Evolutionary conservation across 2,888 invertebrate species (phyloP).

Genomic region (Sphinx pinastri): DNA sequence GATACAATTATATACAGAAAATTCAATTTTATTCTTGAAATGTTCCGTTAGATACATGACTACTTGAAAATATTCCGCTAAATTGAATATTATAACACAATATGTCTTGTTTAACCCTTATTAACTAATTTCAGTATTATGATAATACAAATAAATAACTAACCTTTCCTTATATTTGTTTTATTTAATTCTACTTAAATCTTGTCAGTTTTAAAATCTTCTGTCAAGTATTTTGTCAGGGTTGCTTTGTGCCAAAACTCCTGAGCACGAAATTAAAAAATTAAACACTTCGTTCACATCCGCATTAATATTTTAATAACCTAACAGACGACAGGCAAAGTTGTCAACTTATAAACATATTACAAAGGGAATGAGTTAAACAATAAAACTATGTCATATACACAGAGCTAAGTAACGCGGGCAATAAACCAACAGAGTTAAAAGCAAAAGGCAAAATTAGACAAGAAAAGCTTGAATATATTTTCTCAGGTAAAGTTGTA

Average conservation of each 20-base stretch:
- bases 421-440: conserved; percentile 30
- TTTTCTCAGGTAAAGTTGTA: conserved; percentile 26
- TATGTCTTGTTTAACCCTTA: too few relatives aligned
- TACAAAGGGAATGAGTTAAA: not conserved
- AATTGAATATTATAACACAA: too few relatives aligned
- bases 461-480: conserved; percentile 32
- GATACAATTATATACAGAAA: too few relatives aligned
- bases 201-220: too few relatives aligned
- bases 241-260: not conserved
- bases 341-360: conserved; percentile 1
- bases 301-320: not conserved
- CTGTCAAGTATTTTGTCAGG: too few relatives aligned
- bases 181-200: too few relatives aligned
- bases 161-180: too few relatives aligned
- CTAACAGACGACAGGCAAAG: not conserved
- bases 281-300: not conserved
- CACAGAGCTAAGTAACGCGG: conserved; percentile 19
- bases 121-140: too few relatives aligned
- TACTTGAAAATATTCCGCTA: too few relatives aligned
- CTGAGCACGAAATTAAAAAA: not conserved
- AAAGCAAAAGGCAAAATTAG: conserved; percentile 36
- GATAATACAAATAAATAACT: too few relatives aligned
- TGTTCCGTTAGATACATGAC: too few relatives aligned
- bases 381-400: conserved; percentile 11
- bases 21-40: too few relatives aligned